Evolutionary conservation across 2,888 invertebrate genomes (phyloP).

Genomic region (Ophioninae sp.): DNA sequence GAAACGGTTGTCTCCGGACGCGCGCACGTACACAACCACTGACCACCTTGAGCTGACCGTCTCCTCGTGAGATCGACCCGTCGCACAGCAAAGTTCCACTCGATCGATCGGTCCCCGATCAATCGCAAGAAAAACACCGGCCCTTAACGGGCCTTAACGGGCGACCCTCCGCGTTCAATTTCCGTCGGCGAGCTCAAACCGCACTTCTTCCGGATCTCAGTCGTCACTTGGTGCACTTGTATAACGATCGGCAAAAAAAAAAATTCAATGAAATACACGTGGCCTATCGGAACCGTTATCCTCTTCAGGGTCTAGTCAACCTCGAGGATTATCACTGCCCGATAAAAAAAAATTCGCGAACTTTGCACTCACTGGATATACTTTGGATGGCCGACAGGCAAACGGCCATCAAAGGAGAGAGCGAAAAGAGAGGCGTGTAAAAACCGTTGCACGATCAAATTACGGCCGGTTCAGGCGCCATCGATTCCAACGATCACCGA

Average conservation of each 20-base stretch:
- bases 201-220: conserved; percentile 65
- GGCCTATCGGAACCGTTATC: conserved; percentile 20
- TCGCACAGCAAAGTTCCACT: conserved; percentile 23
- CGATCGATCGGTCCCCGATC: conserved; percentile 61
- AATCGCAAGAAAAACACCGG: conserved; percentile 69
- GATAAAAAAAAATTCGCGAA: conserved; percentile 36
- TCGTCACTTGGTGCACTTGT: too few species aligned
- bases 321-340: background rate
- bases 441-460: conserved; percentile 38
- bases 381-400: too few species aligned
- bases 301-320: background rate
- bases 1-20: too few species aligned
- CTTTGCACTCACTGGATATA: conserved; percentile 23
- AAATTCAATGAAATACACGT: background rate
- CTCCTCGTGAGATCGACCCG: too few species aligned
- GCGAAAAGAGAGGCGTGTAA: conserved; percentile 4
- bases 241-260: too few species aligned
- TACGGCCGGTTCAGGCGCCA: conserved; percentile 35
- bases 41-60: too few species aligned
- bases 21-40: too few species aligned
- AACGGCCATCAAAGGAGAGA: conserved; percentile 28
- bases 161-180: conserved; percentile 25
- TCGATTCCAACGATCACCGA: conserved; percentile 54
- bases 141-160: conserved; percentile 69
- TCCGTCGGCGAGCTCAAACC: conserved; percentile 34